phyloP scores from a whole-genome alignment of 1,140 invertebrate genomes.

The Trachymyrmex cornetzi region DNA sequence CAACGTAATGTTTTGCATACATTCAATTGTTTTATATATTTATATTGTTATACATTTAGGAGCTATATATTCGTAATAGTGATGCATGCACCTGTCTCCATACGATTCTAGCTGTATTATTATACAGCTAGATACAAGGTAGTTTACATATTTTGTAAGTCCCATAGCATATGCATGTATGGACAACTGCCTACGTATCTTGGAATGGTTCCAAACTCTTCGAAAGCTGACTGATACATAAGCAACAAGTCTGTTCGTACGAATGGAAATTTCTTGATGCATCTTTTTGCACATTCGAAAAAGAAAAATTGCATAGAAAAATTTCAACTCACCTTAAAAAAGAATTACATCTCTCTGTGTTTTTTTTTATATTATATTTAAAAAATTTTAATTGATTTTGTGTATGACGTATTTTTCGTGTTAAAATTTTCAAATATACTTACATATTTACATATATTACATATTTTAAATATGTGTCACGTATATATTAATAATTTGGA shows the following conservation, averaged over 20 bases:
- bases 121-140: not conserved
- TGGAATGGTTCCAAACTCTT: conserved; percentile 78
- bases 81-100: not conserved
- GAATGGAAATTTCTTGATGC: conserved; percentile 1
- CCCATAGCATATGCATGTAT: conserved; percentile 1
- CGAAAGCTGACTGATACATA: conserved; percentile 68
- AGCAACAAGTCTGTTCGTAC: conserved; percentile 79
- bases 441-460: no score
- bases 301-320: not conserved
- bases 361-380: not conserved
- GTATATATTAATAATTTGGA: not conserved
- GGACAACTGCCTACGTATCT: conserved; percentile 34
- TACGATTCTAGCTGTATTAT: not conserved
- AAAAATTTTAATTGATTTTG: not conserved
- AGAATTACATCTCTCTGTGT: no score
- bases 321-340: not conserved
- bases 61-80: not conserved
- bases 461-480: not conserved
- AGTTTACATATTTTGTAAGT: not conserved
- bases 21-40: not conserved
- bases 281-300: not conserved
- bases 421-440: no score
- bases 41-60: not conserved
- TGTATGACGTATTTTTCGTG: no score
- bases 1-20: not conserved